Conservation (phyloP, 2,888 invertebrate genomes). For the Drosophila yooni region DNA sequence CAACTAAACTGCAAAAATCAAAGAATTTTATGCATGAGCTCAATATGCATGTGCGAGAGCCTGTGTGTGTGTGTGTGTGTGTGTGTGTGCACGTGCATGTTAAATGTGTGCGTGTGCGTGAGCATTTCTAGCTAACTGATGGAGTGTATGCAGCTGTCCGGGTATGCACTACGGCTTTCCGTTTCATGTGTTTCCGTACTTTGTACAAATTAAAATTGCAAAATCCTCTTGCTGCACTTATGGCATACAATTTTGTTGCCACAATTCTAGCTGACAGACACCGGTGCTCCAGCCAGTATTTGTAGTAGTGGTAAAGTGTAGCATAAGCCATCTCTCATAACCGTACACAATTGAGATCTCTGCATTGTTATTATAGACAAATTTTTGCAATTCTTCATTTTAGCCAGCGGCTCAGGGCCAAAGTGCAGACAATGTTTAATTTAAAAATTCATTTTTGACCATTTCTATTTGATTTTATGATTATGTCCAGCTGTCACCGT, state of each 20-base stretch:
- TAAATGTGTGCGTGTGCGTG: slow-evolving; percentile 21
- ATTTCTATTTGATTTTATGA: slow-evolving; percentile 32
- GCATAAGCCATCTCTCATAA: slow-evolving; percentile 56
- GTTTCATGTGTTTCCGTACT: slow-evolving; percentile 60
- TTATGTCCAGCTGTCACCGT: neutral
- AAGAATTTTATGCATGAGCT: slow-evolving; percentile 58
- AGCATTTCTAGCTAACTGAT: slow-evolving; percentile 60
- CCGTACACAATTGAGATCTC: slow-evolving; percentile 62
- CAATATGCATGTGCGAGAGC: slow-evolving; percentile 2
- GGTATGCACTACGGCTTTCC: slow-evolving; percentile 19
- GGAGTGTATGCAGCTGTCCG: slow-evolving; percentile 41
- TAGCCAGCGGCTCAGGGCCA: slow-evolving; percentile 5
- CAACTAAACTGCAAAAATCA: slow-evolving; percentile 56
- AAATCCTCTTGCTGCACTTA: slow-evolving; percentile 70
- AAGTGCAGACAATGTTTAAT: slow-evolving; percentile 16
- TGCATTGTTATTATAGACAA: slow-evolving; percentile 50
- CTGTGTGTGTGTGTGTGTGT: slow-evolving; percentile 4
- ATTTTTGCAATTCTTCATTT: slow-evolving; percentile 50
- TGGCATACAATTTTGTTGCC: slow-evolving; percentile 54
- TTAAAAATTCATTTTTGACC: slow-evolving; percentile 29
- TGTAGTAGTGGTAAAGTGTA: slow-evolving; percentile 20
- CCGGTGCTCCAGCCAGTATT: slow-evolving; percentile 19
- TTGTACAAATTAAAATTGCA: slow-evolving; percentile 76
- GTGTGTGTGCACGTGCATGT: neutral
- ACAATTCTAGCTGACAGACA: slow-evolving; percentile 4